phyloP scores from a whole-genome alignment of 2,888 invertebrate genomes.

The Lycia hirtaria region DNA sequence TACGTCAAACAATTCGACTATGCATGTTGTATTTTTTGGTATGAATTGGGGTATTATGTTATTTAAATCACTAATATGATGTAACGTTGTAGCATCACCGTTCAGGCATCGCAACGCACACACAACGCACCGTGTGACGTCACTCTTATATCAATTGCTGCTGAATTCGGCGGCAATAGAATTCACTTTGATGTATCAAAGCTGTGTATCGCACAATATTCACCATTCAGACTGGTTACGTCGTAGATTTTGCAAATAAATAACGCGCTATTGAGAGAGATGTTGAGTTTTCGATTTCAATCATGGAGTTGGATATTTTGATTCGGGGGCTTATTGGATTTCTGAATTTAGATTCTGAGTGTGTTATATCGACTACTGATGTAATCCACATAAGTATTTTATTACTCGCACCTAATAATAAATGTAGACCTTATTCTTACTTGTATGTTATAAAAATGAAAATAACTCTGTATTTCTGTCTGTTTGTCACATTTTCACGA shows the following conservation, averaged over 20 bases:
- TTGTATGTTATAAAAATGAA: too few species aligned
- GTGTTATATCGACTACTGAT: background rate
- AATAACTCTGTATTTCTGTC: too few species aligned
- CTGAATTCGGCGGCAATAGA: constrained; percentile 47
- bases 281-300: constrained; percentile 24
- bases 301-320: constrained; percentile 10
- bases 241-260: constrained; percentile 44
- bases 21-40: too few species aligned
- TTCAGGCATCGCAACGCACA: too few species aligned
- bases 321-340: constrained; percentile 11
- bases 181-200: constrained; percentile 64
- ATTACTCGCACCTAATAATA: too few species aligned
- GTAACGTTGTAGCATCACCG: too few species aligned
- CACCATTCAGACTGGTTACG: constrained; percentile 48
- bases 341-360: constrained; percentile 8
- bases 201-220: constrained; percentile 47
- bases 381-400: background rate
- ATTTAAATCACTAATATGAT: too few species aligned
- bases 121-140: too few species aligned
- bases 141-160: constrained; percentile 45
- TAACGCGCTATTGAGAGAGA: constrained; percentile 17
- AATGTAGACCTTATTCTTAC: too few species aligned
- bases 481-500: too few species aligned
- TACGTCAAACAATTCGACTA: too few species aligned
- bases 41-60: too few species aligned